Evolutionary conservation across 2,797 vertebrate species (phyloP).

Genomic region (Gymnoscopelus braueri): DNA sequence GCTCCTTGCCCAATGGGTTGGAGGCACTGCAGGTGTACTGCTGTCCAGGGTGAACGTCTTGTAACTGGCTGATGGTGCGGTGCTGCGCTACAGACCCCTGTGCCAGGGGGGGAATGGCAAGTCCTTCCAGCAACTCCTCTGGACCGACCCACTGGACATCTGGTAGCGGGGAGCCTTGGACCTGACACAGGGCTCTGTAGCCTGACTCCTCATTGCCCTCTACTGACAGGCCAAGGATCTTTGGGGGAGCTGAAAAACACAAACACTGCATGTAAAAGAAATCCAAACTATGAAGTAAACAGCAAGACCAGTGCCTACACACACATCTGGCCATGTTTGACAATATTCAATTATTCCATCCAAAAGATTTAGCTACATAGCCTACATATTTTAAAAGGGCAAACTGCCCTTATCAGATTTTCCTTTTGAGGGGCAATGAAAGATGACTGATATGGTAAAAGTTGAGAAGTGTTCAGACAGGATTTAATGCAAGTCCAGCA

Average conservation of each 20-base stretch:
- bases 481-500: too few species aligned
- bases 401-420: too few species aligned
- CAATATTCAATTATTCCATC: too few species aligned
- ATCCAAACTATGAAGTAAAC: not conserved
- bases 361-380: too few species aligned
- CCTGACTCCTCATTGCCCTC: slow-evolving; percentile 71
- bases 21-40: slow-evolving; percentile 89
- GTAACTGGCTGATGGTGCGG: slow-evolving; percentile 83
- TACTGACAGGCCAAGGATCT: slow-evolving; percentile 86
- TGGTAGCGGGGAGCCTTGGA: slow-evolving; percentile 88
- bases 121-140: slow-evolving; percentile 61
- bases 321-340: too few species aligned
- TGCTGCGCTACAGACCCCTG: slow-evolving; percentile 57
- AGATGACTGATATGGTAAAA: too few species aligned
- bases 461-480: too few species aligned
- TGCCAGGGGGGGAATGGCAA: slow-evolving; percentile 17
- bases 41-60: slow-evolving; percentile 78
- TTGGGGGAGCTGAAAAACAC: slow-evolving; percentile 80
- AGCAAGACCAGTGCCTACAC: too few species aligned
- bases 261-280: slow-evolving; percentile 5
- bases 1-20: slow-evolving; percentile 88
- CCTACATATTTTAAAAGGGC: too few species aligned
- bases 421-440: too few species aligned
- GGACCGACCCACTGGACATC: slow-evolving; percentile 85
- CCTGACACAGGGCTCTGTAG: slow-evolving; percentile 85